Conservation (phyloP, 2,113 vertebrate species). For the Willisornis vidua region DNA sequence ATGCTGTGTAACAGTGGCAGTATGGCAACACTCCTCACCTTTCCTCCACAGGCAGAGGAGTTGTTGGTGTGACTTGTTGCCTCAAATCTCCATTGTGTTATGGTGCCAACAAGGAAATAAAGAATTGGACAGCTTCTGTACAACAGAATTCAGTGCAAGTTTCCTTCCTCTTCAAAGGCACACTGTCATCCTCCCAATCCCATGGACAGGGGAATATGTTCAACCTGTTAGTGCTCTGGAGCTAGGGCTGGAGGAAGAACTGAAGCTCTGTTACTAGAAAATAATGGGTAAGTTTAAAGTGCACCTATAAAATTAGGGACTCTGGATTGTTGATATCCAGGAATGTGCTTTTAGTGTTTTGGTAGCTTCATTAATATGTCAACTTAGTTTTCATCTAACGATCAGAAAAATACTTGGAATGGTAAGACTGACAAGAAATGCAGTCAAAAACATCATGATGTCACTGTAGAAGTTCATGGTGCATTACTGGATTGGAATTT, state of each 20-base stretch:
- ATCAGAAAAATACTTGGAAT: background rate
- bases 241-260: background rate
- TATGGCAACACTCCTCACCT: background rate
- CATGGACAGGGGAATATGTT: background rate
- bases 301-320: background rate
- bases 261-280: background rate
- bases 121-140: background rate
- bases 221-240: background rate
- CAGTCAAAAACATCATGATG: background rate
- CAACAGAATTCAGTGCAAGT: background rate
- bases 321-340: background rate
- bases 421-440: background rate
- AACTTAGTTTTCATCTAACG: background rate
- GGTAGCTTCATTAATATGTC: background rate
- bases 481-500: background rate
- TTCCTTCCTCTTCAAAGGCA: background rate
- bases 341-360: background rate
- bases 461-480: background rate
- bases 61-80: background rate
- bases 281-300: background rate
- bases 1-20: background rate
- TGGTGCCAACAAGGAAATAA: background rate
- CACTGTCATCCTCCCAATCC: background rate
- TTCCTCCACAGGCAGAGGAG: background rate
- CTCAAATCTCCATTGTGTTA: background rate